A percentile compares a stretch with the other conserved stretches of the same genome.
Conservation (phyloP, 1,140 invertebrate species). For the Lutraria rhynchaena region DNA sequence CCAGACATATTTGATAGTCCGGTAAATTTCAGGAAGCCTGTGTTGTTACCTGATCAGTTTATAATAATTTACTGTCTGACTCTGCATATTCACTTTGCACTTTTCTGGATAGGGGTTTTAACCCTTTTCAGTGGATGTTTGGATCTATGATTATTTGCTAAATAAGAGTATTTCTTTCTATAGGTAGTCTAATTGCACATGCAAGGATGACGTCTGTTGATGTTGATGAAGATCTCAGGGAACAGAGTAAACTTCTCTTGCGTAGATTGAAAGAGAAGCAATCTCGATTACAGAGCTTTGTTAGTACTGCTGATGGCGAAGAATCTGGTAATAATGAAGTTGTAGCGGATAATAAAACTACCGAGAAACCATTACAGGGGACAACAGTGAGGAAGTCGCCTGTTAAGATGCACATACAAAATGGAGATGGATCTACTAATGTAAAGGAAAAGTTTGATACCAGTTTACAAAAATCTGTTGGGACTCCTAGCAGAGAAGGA, state of each 20-base stretch:
- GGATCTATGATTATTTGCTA: too few relatives aligned
- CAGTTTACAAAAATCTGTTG: constrained; percentile 24
- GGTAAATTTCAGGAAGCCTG: too few relatives aligned
- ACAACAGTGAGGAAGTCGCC: background rate
- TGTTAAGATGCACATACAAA: background rate
- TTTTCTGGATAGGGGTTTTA: too few relatives aligned
- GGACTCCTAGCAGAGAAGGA: constrained; percentile 22
- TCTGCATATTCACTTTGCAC: too few relatives aligned
- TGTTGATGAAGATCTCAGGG: constrained; percentile 52
- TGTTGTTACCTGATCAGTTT: too few relatives aligned
- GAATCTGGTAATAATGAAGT: background rate
- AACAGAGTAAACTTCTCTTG: constrained; percentile 48
- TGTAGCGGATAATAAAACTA: background rate
- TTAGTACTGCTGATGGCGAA: background rate
- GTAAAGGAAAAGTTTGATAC: constrained; percentile 37
- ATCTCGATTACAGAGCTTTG: constrained; percentile 34
- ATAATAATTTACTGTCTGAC: too few relatives aligned
- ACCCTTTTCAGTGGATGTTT: too few relatives aligned
- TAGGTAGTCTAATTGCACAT: too few relatives aligned
- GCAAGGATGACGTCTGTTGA: constrained; percentile 42
- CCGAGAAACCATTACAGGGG: background rate
- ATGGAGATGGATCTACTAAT: background rate
- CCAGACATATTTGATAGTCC: too few relatives aligned
- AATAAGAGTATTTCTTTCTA: too few relatives aligned
- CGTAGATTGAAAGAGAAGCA: constrained; percentile 55